These are phyloP conservation scores for Leptinotarsa peninsularis DNA, from an alignment of 2,888 invertebrate species.

Conservation along the genomic window DNA sequence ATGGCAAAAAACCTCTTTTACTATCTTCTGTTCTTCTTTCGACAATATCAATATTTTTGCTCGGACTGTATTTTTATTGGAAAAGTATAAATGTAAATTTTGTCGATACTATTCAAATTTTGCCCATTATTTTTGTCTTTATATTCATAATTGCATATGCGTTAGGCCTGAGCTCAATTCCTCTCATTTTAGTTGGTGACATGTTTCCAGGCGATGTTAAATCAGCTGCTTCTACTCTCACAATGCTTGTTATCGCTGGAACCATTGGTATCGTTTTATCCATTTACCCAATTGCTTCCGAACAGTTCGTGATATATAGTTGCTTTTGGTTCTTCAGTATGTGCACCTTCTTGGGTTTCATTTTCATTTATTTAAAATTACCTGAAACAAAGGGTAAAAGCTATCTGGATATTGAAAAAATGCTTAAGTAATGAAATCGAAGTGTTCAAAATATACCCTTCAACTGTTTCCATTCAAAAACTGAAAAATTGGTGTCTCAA, in stretches of 20 bases:
- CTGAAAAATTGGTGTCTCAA: no score
- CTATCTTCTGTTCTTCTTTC: conserved; percentile 76
- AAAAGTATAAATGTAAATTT: neutral
- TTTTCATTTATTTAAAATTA: neutral
- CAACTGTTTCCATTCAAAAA: no score
- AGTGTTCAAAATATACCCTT: no score
- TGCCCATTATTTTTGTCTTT: neutral
- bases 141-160: neutral
- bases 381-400: neutral
- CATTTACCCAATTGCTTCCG: neutral
- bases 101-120: neutral
- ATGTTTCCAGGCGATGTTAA: neutral
- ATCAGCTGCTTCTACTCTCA: neutral
- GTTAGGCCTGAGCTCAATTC: neutral
- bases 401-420: neutral
- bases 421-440: neutral
- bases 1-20: conserved; percentile 78
- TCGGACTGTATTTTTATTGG: conserved; percentile 73
- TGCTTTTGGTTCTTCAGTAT: conserved; percentile 1
- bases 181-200: neutral
- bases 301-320: neutral
- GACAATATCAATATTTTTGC: conserved; percentile 71
- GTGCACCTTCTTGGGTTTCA: neutral
- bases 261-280: neutral
- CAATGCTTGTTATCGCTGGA: neutral